Conservation (phyloP, 2,797 vertebrate species). For the Crenuchus spilurus region DNA sequence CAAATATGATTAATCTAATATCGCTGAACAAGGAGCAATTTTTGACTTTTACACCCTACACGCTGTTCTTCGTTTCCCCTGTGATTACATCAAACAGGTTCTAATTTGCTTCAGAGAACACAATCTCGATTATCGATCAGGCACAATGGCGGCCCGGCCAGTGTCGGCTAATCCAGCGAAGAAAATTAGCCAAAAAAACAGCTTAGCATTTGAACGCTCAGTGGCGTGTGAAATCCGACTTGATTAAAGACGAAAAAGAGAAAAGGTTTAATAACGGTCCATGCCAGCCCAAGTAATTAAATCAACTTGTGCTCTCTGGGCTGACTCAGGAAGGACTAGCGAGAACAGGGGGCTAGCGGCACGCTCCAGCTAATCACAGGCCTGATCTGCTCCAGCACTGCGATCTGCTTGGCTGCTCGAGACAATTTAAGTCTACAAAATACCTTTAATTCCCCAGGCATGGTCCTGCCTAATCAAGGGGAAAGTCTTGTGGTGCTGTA, state of each 20-base stretch:
- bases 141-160: background rate
- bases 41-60: too few species aligned
- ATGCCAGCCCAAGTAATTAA: constrained; percentile 77
- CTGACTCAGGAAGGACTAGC: constrained; percentile 72
- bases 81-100: too few species aligned
- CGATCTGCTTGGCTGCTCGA: constrained; percentile 73
- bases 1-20: too few species aligned
- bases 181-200: constrained; percentile 11
- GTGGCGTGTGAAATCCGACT: constrained; percentile 77
- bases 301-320: constrained; percentile 69
- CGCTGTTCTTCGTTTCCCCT: too few species aligned
- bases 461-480: constrained; percentile 15
- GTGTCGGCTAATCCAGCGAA: background rate
- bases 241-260: constrained; percentile 77
- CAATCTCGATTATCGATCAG: constrained; percentile 29
- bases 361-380: constrained; percentile 73
- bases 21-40: too few species aligned
- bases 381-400: constrained; percentile 71
- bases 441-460: constrained; percentile 47
- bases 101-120: too few species aligned
- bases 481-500: background rate
- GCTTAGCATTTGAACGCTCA: constrained; percentile 52
- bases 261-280: constrained; percentile 71
- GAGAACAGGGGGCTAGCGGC: constrained; percentile 64
- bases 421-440: constrained; percentile 76